Conservation (phyloP, 2,113 vertebrate species). For the Stegostoma tigrinum region DNA sequence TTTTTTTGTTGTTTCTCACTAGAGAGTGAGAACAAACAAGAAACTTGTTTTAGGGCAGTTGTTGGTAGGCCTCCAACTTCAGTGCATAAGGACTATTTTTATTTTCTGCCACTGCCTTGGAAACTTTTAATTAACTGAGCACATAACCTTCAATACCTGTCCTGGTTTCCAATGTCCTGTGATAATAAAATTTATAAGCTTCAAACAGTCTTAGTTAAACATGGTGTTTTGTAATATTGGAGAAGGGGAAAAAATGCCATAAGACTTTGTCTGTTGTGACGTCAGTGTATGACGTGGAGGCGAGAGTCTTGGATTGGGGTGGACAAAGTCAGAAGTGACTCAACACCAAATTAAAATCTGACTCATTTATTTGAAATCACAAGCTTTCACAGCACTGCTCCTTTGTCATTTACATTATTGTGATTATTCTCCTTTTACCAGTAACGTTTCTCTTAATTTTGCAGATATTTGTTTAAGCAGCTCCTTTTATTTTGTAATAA, state of each 20-base stretch:
- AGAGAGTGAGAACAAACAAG: not conserved
- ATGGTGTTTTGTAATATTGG: not conserved
- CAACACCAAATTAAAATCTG: too few species aligned
- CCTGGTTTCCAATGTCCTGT: too few species aligned
- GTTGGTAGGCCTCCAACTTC: not conserved
- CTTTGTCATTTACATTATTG: not conserved
- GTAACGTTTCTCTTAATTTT: not conserved
- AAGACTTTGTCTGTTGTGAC: not conserved
- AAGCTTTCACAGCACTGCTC: too few species aligned
- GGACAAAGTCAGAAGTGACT: too few species aligned
- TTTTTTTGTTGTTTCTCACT: not conserved
- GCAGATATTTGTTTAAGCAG: slow-evolving; percentile 77
- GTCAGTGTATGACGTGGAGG: not conserved
- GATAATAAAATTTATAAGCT: too few species aligned
- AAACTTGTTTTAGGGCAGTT: not conserved
- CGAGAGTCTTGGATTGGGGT: too few species aligned
- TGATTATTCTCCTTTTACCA: not conserved
- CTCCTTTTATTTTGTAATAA: slow-evolving; percentile 62
- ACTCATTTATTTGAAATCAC: too few species aligned
- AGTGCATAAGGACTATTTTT: not conserved
- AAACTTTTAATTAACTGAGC: not conserved
- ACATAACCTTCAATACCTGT: not conserved
- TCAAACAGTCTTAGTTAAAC: not conserved
- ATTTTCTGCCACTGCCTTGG: not conserved
- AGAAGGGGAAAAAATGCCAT: not conserved